Evolutionary conservation across 1,140 invertebrate species (phyloP).

Genomic region (Eubasilissa regina): DNA sequence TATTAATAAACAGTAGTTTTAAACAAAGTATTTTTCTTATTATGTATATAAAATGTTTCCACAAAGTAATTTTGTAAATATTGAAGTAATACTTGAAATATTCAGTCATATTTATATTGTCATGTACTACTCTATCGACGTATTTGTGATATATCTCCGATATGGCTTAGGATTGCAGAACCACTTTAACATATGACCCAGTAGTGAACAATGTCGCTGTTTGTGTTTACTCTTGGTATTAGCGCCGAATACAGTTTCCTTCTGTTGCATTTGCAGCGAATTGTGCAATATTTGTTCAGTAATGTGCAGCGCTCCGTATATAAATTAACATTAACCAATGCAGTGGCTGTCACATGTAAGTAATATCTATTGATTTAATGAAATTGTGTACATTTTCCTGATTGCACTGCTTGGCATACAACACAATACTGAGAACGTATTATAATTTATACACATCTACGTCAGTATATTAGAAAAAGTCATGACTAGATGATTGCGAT

Average conservation of each 20-base stretch:
- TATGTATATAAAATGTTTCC: no score
- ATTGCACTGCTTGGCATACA: no score
- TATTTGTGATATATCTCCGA: background rate
- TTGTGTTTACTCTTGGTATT: conserved; percentile 27
- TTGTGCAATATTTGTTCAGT: conserved; percentile 31
- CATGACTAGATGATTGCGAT: no score
- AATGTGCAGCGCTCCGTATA: conserved; percentile 29
- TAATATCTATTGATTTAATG: conserved; percentile 39
- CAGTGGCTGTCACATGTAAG: conserved; percentile 30
- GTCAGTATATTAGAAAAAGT: no score
- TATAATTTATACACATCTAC: no score
- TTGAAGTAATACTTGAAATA: no score
- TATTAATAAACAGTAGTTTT: no score
- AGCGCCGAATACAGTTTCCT: conserved; percentile 22
- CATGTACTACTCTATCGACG: no score
- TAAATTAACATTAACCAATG: conserved; percentile 43
- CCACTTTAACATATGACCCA: background rate
- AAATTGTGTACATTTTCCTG: background rate
- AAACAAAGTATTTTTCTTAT: no score
- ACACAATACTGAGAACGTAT: no score
- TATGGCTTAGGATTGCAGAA: background rate
- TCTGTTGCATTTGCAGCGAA: conserved; percentile 29
- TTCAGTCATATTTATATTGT: background rate
- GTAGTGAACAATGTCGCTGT: conserved; percentile 18
- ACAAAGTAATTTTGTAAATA: no score